Conservation (phyloP, 2,888 invertebrate genomes). For the Euphydryas editha region DNA sequence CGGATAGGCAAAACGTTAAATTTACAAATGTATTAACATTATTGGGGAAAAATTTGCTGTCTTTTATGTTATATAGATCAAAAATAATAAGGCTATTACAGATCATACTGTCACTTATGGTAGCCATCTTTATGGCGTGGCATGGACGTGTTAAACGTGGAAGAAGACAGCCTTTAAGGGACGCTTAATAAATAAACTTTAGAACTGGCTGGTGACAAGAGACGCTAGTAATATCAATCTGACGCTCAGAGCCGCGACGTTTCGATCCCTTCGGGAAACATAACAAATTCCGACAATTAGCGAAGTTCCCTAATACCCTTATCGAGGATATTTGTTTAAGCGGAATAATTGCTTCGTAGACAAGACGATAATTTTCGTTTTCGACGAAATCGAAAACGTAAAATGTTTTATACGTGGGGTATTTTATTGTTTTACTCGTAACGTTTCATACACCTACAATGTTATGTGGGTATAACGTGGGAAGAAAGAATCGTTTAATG, state of each 20-base stretch:
- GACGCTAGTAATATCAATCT: not conserved
- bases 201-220: not conserved
- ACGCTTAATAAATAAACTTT: not conserved
- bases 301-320: constrained; percentile 22
- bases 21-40: no score
- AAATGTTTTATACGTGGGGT: not conserved
- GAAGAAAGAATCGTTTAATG: no score
- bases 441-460: no score
- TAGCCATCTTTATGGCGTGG: no score
- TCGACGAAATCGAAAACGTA: not conserved
- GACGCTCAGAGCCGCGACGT: not conserved
- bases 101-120: no score
- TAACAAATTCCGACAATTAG: constrained; percentile 22
- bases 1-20: no score
- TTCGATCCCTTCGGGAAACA: not conserved
- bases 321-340: constrained; percentile 22
- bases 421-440: not conserved
- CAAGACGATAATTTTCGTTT: not conserved
- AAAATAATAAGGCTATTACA: no score
- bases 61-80: no score
- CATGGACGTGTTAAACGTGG: no score
- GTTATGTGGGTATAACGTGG: no score
- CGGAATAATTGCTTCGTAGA: constrained; percentile 23
- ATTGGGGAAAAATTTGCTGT: no score
- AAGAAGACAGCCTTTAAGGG: no score